Percentiles rank a stretch among this genome's conserved stretches.
Conservation (phyloP, 2,888 invertebrate species). For the Coelinius sp. region DNA sequence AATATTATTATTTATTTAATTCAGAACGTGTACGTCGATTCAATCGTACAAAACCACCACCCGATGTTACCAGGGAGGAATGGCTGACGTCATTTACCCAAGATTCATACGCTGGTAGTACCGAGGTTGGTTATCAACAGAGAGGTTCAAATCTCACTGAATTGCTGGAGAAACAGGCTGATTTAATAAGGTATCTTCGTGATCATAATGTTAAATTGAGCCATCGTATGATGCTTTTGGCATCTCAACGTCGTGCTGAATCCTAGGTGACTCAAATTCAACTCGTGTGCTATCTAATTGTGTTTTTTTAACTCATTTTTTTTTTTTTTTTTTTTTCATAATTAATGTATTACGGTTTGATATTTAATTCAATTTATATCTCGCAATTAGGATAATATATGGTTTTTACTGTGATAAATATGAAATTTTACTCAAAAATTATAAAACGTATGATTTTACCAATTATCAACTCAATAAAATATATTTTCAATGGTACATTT, state of each 20-base stretch:
- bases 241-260: constrained; percentile 54
- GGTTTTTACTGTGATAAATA: constrained; percentile 50
- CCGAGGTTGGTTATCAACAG: constrained; percentile 72
- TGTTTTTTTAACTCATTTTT: too few species aligned
- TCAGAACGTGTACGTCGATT: constrained; percentile 76
- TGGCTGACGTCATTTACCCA: constrained; percentile 73
- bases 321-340: too few species aligned
- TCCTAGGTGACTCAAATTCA: neutral
- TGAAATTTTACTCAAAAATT: constrained; percentile 27
- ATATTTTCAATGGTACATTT: constrained; percentile 49
- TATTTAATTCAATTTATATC: neutral
- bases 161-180: constrained; percentile 80
- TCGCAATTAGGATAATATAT: neutral
- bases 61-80: constrained; percentile 78
- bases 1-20: too few species aligned
- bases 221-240: constrained; percentile 74
- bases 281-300: neutral
- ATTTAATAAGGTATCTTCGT: constrained; percentile 78
- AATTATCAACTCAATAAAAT: constrained; percentile 58
- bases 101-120: constrained; percentile 70
- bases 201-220: constrained; percentile 79
- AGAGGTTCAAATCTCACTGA: constrained; percentile 69
- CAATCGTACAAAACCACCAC: constrained; percentile 74
- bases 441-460: constrained; percentile 41
- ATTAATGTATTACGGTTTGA: neutral